Conservation (phyloP, 2,113 vertebrate genomes). For the Stomatorhinus ivindoensis region DNA sequence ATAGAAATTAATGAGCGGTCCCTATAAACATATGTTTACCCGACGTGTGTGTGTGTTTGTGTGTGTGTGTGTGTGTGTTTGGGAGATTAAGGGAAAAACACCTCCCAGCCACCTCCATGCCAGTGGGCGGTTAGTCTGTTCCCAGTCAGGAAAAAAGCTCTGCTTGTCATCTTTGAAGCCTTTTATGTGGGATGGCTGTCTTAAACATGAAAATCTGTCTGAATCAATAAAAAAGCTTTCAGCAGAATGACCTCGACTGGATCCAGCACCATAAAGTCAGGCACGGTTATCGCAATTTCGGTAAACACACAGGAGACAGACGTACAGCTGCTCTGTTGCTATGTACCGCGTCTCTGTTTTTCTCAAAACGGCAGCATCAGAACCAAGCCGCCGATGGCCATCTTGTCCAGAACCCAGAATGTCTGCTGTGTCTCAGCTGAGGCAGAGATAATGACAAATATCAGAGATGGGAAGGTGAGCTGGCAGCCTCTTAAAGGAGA, state of each 20-base stretch:
- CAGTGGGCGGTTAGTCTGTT: slow-evolving; percentile 5
- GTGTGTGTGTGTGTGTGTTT: not conserved
- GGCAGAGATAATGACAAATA: not conserved
- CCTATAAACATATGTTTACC: no score
- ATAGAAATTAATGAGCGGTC: no score
- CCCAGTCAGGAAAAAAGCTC: not conserved
- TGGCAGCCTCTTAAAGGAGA: not conserved
- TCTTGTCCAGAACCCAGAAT: not conserved
- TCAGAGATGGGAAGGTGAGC: not conserved
- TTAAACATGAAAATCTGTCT: slow-evolving; percentile 12
- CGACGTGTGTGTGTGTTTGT: no score
- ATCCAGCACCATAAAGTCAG: not conserved
- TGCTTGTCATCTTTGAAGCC: slow-evolving; percentile 4
- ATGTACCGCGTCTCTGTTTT: not conserved
- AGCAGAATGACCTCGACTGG: not conserved
- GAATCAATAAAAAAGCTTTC: not conserved
- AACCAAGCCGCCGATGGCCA: not conserved
- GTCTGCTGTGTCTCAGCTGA: not conserved
- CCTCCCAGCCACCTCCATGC: not conserved
- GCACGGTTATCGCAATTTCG: not conserved
- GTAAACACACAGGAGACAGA: not conserved
- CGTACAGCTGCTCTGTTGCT: no score
- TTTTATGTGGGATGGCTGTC: not conserved
- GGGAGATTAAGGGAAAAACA: not conserved
- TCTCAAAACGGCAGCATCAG: not conserved